Evolutionary conservation across 2,888 invertebrate genomes (phyloP).

Genomic region (Cryptus viduatorius): DNA sequence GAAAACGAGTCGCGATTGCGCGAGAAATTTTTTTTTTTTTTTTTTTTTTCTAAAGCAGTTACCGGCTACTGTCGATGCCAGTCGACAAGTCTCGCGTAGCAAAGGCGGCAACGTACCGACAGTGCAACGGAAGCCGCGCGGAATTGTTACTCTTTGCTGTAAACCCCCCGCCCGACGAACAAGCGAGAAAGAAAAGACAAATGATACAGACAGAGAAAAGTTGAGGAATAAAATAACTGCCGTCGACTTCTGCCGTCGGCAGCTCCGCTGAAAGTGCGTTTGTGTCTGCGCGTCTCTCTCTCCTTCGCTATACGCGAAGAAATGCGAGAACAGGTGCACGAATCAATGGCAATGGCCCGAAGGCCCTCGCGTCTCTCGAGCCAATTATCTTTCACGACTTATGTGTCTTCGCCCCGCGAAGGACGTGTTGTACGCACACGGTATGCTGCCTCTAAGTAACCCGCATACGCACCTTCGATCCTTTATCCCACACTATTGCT

Average conservation of each 20-base stretch:
- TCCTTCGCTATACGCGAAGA: conserved; percentile 63
- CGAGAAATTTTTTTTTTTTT: conserved; percentile 25
- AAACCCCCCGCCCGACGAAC: conserved; percentile 26
- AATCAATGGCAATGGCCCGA: conserved; percentile 74
- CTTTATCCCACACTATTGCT: conserved; percentile 29
- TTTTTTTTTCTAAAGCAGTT: not conserved
- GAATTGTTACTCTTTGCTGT: conserved; percentile 55
- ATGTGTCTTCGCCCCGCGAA: conserved; percentile 57
- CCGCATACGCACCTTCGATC: conserved; percentile 32
- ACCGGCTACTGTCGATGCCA: conserved; percentile 21
- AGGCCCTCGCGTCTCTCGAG: conserved; percentile 51
- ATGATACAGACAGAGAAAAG: conserved; percentile 41
- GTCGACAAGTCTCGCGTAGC: not conserved
- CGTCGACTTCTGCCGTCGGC: conserved; percentile 23
- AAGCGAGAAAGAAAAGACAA: conserved; percentile 39
- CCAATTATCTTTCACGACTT: conserved; percentile 74
- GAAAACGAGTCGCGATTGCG: conserved; percentile 15
- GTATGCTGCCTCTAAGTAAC: not conserved
- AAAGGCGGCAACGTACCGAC: conserved; percentile 7
- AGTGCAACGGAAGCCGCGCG: conserved; percentile 26
- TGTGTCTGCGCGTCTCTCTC: conserved; percentile 23
- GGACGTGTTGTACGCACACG: conserved; percentile 57
- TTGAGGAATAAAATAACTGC: conserved; percentile 37
- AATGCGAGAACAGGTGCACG: conserved; percentile 76
- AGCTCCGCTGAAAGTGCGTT: conserved; percentile 7